A percentile compares a stretch with the other conserved stretches of the same genome.
Evolutionary conservation across 2,888 invertebrate species (phyloP).

Genomic region (Agapostemon virescens): DNA sequence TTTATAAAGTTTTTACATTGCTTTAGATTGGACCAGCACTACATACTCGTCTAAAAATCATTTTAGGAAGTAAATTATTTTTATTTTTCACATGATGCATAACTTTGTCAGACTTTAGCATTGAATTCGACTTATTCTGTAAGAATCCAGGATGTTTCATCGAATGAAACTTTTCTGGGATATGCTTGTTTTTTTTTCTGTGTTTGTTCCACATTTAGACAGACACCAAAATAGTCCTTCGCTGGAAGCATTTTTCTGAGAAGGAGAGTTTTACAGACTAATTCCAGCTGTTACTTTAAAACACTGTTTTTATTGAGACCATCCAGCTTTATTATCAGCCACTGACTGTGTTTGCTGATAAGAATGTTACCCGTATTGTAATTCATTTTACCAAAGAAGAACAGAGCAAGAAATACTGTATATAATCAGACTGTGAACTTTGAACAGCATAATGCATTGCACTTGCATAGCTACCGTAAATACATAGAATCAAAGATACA

Average conservation of each 20-base stretch:
- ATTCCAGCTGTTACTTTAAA: constrained; percentile 4
- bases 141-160: background rate
- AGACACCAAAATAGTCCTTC: constrained; percentile 33
- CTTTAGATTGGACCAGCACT: background rate
- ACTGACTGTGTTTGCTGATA: constrained; percentile 34
- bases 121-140: background rate
- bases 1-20: no score
- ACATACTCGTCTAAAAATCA: background rate
- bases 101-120: background rate
- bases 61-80: no score
- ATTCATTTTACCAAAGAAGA: constrained; percentile 50
- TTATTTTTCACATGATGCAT: background rate
- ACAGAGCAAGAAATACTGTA: constrained; percentile 48
- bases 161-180: constrained; percentile 20
- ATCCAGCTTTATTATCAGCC: constrained; percentile 36
- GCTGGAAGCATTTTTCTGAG: constrained; percentile 32
- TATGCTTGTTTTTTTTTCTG: constrained; percentile 32
- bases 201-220: constrained; percentile 26
- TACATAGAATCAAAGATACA: constrained; percentile 22
- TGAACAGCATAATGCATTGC: constrained; percentile 43
- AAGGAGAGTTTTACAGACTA: constrained; percentile 22
- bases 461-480: constrained; percentile 20
- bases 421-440: constrained; percentile 59
- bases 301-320: constrained; percentile 37
- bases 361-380: constrained; percentile 37